A percentile compares a stretch with the other conserved stretches of the same genome.
Conservation (phyloP, 92 coral and sea anemone genomes). For the Paragorgia papillata region DNA sequence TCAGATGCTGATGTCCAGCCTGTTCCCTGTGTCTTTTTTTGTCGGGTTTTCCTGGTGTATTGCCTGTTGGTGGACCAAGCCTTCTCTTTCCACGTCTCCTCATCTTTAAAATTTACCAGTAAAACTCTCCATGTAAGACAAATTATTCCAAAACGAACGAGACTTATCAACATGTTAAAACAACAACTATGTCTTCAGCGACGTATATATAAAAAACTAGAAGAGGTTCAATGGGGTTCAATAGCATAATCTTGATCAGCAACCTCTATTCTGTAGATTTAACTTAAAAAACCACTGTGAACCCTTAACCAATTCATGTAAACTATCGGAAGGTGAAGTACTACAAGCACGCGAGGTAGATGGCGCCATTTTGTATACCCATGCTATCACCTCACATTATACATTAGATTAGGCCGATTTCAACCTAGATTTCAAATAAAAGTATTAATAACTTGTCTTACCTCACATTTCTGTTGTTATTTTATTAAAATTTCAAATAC, state of each 20-base stretch:
- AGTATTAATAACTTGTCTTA: conserved; percentile 4
- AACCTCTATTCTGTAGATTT: neutral
- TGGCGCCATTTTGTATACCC: conserved; percentile 7
- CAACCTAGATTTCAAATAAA: neutral
- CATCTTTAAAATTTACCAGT: neutral
- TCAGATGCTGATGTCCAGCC: neutral
- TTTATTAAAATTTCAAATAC: neutral
- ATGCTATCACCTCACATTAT: neutral
- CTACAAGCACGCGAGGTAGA: too few species aligned
- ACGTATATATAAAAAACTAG: neutral
- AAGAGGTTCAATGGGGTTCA: too few species aligned
- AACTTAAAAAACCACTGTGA: too few species aligned
- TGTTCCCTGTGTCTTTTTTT: neutral
- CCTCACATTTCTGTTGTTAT: conserved; percentile 12
- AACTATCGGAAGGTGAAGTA: too few species aligned
- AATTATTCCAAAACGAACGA: neutral
- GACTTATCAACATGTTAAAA: neutral
- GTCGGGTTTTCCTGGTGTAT: conserved; percentile 27
- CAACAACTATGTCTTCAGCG: neutral
- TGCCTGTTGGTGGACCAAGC: conserved; percentile 12
- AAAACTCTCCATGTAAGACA: neutral
- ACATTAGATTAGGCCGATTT: conserved; percentile 17
- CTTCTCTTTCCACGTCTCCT: conserved; percentile 3
- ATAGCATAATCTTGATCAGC: neutral
- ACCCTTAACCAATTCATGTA: too few species aligned